Evolutionary conservation across 2,797 vertebrate genomes (phyloP).

Genomic region (Rhinatrema bivittatum): DNA sequence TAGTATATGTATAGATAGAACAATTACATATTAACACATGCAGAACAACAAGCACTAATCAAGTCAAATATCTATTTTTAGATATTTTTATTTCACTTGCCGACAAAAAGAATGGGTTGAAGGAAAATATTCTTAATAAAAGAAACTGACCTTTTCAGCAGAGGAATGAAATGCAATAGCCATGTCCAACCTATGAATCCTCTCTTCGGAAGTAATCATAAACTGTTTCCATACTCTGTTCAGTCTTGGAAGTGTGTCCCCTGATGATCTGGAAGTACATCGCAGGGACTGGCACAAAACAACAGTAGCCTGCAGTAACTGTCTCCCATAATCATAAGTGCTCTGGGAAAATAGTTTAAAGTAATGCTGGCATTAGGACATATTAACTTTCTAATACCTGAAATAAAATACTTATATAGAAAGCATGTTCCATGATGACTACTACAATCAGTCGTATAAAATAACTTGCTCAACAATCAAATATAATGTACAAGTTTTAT

Average conservation of each 20-base stretch:
- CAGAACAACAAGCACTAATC: too few relatives aligned
- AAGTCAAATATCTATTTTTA: too few relatives aligned
- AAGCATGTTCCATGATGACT: not conserved
- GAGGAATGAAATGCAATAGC: constrained; percentile 78
- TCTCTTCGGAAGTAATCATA: constrained; percentile 82
- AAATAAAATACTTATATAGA: not conserved
- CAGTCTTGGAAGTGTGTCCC: constrained; percentile 88
- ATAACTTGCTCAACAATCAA: too few relatives aligned
- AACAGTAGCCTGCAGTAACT: constrained; percentile 93
- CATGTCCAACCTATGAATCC: constrained; percentile 82
- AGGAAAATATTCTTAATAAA: not conserved
- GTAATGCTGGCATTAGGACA: not conserved
- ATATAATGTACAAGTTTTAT: too few relatives aligned
- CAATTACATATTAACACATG: too few relatives aligned
- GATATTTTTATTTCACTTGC: too few relatives aligned
- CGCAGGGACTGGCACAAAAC: constrained; percentile 93
- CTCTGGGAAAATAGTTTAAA: constrained; percentile 75
- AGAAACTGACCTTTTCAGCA: constrained; percentile 73
- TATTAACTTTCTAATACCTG: too few relatives aligned
- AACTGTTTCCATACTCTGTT: constrained; percentile 98
- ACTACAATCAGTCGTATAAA: too few relatives aligned
- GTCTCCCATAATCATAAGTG: constrained; percentile 93
- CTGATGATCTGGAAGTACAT: constrained; percentile 88
- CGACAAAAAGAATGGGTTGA: not conserved
- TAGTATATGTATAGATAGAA: too few relatives aligned